phyloP scores from a whole-genome alignment of 2,888 invertebrate species.

The Nymphalis polychloros region DNA sequence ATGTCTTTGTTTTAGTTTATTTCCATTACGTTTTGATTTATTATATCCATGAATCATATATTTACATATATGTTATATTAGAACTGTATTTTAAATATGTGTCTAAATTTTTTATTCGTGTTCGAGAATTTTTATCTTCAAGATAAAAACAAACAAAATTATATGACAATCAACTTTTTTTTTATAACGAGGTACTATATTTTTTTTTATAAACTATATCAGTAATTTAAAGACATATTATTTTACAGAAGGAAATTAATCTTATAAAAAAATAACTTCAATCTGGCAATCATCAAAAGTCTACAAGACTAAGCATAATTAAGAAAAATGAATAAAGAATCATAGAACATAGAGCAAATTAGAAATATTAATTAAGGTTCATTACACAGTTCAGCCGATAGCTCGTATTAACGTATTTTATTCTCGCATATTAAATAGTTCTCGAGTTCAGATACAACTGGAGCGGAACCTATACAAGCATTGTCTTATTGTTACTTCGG shows the following conservation, averaged over 20 bases:
- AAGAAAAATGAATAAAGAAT: no score
- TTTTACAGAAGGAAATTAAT: no score
- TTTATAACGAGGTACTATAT: no score
- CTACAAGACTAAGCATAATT: no score
- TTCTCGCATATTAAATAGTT: conserved; percentile 10
- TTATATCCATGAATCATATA: conserved; percentile 5
- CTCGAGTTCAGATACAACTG: conserved; percentile 20
- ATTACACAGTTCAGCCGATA: not conserved
- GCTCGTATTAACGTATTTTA: not conserved
- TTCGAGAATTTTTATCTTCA: not conserved
- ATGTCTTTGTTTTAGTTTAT: conserved; percentile 18
- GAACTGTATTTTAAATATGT: not conserved
- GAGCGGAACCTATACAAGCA: conserved; percentile 31
- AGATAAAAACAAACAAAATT: conserved; percentile 2
- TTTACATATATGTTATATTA: conserved; percentile 3
- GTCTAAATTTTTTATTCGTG: no score
- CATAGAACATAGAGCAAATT: not conserved
- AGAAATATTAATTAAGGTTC: not conserved
- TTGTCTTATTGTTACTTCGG: conserved; percentile 26
- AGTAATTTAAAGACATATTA: no score
- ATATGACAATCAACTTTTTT: not conserved
- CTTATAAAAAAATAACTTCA: no score
- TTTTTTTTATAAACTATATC: no score
- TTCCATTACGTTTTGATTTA: conserved; percentile 10
- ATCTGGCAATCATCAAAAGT: no score